These are phyloP conservation scores for Chloebia gouldiae DNA, from an alignment of 2,113 vertebrate species.

Conservation along the genomic window DNA sequence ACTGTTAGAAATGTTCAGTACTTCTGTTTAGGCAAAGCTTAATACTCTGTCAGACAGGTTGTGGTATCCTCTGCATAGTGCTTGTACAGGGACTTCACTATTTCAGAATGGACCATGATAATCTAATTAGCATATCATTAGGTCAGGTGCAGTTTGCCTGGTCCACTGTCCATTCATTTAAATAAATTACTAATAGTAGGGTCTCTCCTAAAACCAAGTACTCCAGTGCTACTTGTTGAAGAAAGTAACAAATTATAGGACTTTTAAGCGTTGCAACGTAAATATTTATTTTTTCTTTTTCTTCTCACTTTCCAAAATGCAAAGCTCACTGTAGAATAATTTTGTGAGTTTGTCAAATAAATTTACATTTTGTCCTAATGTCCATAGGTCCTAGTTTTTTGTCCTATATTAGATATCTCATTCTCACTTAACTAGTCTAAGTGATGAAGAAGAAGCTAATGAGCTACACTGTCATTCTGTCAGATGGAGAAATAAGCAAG, in stretches of 20 bases:
- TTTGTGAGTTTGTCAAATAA: neutral
- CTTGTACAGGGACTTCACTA: neutral
- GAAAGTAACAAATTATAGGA: neutral
- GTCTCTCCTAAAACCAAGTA: neutral
- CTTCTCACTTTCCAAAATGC: neutral
- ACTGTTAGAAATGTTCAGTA: neutral
- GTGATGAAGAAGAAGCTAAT: neutral
- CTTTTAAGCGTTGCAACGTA: neutral
- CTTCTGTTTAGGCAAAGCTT: neutral
- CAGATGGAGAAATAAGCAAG: constrained; percentile 8
- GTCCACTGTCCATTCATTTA: neutral
- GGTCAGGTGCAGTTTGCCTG: neutral
- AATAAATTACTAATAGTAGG: neutral
- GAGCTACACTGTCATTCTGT: neutral
- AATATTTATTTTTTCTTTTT: neutral
- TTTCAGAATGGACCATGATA: neutral
- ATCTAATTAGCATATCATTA: neutral
- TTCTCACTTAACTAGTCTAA: neutral
- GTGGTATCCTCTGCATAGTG: neutral
- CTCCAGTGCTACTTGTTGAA: neutral
- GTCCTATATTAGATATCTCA: neutral
- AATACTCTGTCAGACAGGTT: neutral
- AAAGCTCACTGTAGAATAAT: neutral
- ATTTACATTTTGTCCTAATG: neutral
- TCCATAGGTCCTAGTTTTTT: neutral